A percentile compares a stretch with the other conserved stretches of the same genome.
Evolutionary conservation across 1,140 invertebrate species (phyloP).

Genomic region (Metaphire vulgaris): DNA sequence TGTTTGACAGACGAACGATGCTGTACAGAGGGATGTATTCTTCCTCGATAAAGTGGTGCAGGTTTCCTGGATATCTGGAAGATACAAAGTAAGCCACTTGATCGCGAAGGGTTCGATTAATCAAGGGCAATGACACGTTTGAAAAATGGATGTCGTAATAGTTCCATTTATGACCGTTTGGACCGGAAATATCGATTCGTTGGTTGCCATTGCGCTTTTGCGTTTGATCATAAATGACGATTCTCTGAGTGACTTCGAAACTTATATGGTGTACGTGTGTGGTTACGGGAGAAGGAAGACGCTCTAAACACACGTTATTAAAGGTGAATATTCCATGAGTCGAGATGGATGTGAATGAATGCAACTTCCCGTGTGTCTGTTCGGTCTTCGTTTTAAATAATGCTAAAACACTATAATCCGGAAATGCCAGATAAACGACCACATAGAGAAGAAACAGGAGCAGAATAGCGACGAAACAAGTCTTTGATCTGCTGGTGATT

Average conservation of each 20-base stretch:
- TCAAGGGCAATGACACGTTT: neutral
- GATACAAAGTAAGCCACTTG: conserved; percentile 8
- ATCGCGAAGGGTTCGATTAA: too few species aligned
- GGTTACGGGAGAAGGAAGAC: neutral
- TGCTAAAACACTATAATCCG: neutral
- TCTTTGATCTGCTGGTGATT: too few species aligned
- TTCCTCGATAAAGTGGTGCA: conserved; percentile 17
- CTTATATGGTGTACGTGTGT: neutral
- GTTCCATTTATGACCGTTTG: neutral
- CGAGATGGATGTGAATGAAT: neutral
- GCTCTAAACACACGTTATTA: conserved; percentile 15
- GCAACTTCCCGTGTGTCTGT: neutral
- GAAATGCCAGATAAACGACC: neutral
- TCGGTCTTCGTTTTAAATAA: neutral
- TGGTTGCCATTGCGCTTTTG: neutral
- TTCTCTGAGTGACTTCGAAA: neutral
- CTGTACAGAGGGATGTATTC: conserved; percentile 6
- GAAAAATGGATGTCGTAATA: conserved; percentile 3
- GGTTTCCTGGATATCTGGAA: conserved; percentile 7
- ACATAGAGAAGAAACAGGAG: neutral
- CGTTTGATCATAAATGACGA: conserved; percentile 12
- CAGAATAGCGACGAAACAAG: neutral
- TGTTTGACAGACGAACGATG: neutral
- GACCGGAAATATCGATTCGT: neutral
- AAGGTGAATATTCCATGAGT: conserved; percentile 8